A percentile compares a stretch with the other conserved stretches of the same genome.
These are phyloP conservation scores for Halcyon smyrnensis DNA, from an alignment of 2,797 vertebrate genomes.

Conservation along the genomic window DNA sequence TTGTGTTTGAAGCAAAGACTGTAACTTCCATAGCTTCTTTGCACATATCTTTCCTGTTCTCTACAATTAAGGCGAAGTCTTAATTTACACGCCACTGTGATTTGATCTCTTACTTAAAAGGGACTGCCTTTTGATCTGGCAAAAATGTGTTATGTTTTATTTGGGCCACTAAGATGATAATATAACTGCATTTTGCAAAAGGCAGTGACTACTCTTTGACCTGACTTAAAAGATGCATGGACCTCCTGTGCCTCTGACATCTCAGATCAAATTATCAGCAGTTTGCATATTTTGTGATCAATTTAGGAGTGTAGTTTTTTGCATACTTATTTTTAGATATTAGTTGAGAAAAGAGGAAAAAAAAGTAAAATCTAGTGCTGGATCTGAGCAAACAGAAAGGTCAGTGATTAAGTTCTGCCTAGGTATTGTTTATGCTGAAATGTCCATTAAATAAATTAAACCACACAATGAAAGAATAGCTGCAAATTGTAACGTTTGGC, in stretches of 20 bases:
- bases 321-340: background rate
- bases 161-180: background rate
- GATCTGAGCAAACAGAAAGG: conserved; percentile 22
- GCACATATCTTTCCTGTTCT: background rate
- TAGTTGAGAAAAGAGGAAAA: background rate
- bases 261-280: background rate
- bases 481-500: conserved; percentile 61
- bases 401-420: conserved; percentile 5
- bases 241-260: background rate
- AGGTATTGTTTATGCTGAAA: conserved; percentile 51
- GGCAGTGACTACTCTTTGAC: conserved; percentile 20
- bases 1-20: background rate
- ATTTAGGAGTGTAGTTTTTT: background rate
- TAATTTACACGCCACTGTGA: background rate
- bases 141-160: background rate
- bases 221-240: background rate
- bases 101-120: background rate
- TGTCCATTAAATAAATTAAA: conserved; percentile 43
- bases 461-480: conserved; percentile 10
- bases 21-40: background rate
- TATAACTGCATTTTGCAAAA: background rate
- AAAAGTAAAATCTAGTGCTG: background rate
- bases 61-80: background rate
- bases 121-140: background rate
- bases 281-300: background rate